A percentile compares a stretch with the other conserved stretches of the same genome.
Conservation (phyloP, 2,113 vertebrate genomes). For the Oxyruncus cristatus region DNA sequence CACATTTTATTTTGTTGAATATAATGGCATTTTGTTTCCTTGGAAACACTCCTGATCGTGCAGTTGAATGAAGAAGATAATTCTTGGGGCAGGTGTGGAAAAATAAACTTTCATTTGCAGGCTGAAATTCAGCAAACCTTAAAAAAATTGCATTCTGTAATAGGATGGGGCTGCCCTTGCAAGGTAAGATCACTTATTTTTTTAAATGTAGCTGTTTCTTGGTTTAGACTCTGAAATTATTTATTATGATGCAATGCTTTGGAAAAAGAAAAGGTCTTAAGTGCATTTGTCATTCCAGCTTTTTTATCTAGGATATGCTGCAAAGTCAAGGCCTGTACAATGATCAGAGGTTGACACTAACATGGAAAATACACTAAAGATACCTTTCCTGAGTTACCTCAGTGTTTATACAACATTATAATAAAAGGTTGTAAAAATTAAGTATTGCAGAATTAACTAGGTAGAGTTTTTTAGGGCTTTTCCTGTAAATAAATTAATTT, state of each 20-base stretch:
- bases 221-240: neutral
- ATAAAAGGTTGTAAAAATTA: neutral
- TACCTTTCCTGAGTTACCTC: neutral
- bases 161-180: neutral
- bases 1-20: neutral
- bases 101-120: conserved; percentile 23
- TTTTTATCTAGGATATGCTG: neutral
- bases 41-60: neutral
- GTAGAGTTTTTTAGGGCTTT: neutral
- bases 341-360: neutral
- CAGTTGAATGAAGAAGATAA: neutral
- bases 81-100: neutral
- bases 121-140: conserved; percentile 23
- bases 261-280: neutral
- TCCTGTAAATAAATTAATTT: neutral
- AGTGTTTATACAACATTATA: neutral
- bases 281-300: neutral
- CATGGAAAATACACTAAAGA: neutral
- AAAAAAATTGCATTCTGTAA: neutral
- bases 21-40: neutral
- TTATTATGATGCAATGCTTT: neutral
- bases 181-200: conserved; percentile 9
- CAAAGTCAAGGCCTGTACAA: neutral
- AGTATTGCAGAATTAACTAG: neutral
- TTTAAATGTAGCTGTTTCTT: neutral